Conservation (phyloP, 1,140 invertebrate species). For the Hycleus phaleratus region DNA sequence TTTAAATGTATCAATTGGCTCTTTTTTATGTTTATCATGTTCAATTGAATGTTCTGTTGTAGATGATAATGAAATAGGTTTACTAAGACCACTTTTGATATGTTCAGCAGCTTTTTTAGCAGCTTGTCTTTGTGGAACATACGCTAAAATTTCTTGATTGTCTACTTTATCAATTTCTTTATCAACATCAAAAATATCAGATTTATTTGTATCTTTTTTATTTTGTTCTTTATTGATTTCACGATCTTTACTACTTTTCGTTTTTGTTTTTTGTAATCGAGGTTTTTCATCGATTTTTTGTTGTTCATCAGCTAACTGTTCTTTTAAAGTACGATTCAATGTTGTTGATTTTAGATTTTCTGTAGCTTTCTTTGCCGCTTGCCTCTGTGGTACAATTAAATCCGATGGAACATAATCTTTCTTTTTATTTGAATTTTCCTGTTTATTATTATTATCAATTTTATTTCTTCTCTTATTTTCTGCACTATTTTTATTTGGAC, state of each 20-base stretch:
- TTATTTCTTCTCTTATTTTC: conserved; percentile 41
- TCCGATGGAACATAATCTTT: conserved; percentile 56
- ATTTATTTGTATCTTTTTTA: conserved; percentile 24
- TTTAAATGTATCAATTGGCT: conserved; percentile 10
- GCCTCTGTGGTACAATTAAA: conserved; percentile 81
- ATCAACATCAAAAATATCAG: conserved; percentile 56
- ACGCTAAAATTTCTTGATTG: conserved; percentile 62
- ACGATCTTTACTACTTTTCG: conserved; percentile 15
- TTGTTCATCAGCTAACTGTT: conserved; percentile 23
- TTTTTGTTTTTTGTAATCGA: conserved; percentile 7
- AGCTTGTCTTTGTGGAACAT: conserved; percentile 82
- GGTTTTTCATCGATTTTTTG: not conserved
- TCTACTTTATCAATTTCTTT: conserved; percentile 53
- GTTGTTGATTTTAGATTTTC: conserved; percentile 70
- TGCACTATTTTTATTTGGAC: conserved; percentile 28
- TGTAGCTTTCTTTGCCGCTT: conserved; percentile 84
- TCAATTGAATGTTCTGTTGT: conserved; percentile 40
- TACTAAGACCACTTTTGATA: conserved; percentile 71
- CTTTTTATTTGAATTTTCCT: conserved; percentile 38
- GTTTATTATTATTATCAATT: conserved; percentile 17
- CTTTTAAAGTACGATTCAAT: conserved; percentile 23
- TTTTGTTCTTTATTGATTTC: conserved; percentile 19
- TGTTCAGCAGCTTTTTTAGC: conserved; percentile 86
- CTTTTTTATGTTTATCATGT: conserved; percentile 26
- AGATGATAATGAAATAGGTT: conserved; percentile 39